A percentile compares a stretch with the other conserved stretches of the same genome.
phyloP scores from a whole-genome alignment of 2,113 vertebrate genomes.

The Haplochromis burtoni region DNA sequence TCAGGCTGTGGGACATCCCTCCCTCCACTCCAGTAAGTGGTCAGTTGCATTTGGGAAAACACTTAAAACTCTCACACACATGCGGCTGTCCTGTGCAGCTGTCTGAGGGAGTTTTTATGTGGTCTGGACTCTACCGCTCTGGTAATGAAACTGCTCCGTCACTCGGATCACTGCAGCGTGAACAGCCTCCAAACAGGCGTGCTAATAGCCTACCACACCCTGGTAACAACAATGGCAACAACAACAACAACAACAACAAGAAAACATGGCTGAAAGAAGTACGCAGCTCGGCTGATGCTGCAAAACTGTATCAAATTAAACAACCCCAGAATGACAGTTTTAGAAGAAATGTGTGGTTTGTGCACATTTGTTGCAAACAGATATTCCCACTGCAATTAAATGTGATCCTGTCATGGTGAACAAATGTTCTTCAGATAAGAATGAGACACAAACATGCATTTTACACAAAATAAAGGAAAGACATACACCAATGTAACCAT shows the following conservation, averaged over 20 bases:
- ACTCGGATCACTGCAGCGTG: not conserved
- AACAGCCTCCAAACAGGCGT: not conserved
- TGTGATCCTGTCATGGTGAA: not conserved
- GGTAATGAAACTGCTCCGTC: conserved; percentile 30
- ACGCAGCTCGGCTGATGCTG: not conserved
- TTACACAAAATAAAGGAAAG: not conserved
- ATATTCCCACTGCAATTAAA: not conserved
- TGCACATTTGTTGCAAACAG: not conserved
- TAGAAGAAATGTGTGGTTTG: not conserved
- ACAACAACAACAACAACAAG: not conserved
- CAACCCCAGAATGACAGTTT: not conserved
- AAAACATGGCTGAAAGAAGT: not conserved
- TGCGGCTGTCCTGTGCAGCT: not conserved
- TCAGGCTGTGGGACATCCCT: not conserved
- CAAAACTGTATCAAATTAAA: not conserved
- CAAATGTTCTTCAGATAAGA: not conserved
- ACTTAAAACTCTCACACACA: not conserved
- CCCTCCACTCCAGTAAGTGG: not conserved
- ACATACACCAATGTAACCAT: not conserved
- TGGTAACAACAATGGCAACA: not conserved
- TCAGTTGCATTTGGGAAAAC: not conserved
- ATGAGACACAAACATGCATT: not conserved
- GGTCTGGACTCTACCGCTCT: not conserved
- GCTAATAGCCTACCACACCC: not conserved
- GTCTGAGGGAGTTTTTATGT: not conserved